Evolutionary conservation across 37 sponge, comb jelly and placozoan genomes (phyloP), one percentile per base, ranked within the genome.

Genomic region (Oopsacas minuta): DNA sequence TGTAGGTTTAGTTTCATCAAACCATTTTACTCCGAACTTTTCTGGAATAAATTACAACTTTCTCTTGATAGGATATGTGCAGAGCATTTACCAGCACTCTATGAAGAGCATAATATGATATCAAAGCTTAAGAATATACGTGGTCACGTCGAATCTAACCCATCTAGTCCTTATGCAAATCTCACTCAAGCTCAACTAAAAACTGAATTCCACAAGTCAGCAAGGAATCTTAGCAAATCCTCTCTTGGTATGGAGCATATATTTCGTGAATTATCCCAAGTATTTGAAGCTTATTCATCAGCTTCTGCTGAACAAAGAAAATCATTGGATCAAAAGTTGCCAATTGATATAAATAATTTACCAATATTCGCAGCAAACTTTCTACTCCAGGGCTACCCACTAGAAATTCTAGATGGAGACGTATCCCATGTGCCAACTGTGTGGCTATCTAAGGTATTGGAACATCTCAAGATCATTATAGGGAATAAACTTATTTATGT

Each of bases 191-290:
- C 52, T 25, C 1, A 85, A 52, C 22, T 38, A 22, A 85, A 85
- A 23, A 0, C 22, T 5, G 35, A 85, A 1, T 1, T 85, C 35
- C 36, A 85, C 7, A 15, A 52, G 34, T 35, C 36, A 34, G 52
- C 49, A 32, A 15, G 35, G 35, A 51, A 53, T 34, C 61, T 85
- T 0, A 52, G n/a, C 5, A 39, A 85, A 52, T 51, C 85, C 22
- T 85, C 85, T 1, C 3, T 85, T 1, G 85, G 85, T 0, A 35
- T 85, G 17, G 85, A 85, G 35, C 85, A 85, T 36, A 35, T 85
- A 35, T 28, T 85, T 28, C 82, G 52, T 36, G 82, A 53, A 83
- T 52, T 83, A 84, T 52, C 82, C 83, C 83, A 28, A 36, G 12
- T 34, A 7, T 81, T 32, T 81, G 23, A 52, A 34, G 52, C 25